Evolutionary conservation across 2,797 vertebrate species (phyloP).

Genomic region (Triplophysa bombifrons): DNA sequence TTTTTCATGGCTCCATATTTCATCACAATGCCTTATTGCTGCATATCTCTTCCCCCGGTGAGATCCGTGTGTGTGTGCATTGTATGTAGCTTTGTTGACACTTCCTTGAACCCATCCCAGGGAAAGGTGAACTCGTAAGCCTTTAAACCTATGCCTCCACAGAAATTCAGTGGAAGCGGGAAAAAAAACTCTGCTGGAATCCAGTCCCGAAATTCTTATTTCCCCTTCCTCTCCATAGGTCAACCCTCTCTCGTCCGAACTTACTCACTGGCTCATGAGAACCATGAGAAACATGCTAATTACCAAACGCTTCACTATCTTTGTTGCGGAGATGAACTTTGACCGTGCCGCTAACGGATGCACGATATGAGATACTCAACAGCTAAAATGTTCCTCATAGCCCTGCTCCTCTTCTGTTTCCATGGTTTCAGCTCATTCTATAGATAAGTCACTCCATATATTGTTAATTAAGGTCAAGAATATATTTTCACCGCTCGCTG

Average conservation of each 20-base stretch:
- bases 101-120: conserved; percentile 49
- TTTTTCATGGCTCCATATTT: neutral
- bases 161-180: conserved; percentile 4
- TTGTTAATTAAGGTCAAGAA: conserved; percentile 58
- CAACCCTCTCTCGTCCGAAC: conserved; percentile 17
- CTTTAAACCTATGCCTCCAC: conserved; percentile 48
- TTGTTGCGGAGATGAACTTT: conserved; percentile 42
- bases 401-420: conserved; percentile 60
- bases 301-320: conserved; percentile 43
- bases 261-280: conserved; percentile 27
- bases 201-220: conserved; percentile 37
- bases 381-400: conserved; percentile 57
- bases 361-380: conserved; percentile 53
- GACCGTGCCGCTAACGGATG: conserved; percentile 42
- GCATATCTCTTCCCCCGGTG: conserved; percentile 16
- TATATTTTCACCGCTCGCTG: conserved; percentile 45
- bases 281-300: conserved; percentile 42
- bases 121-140: conserved; percentile 50
- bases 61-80: conserved; percentile 2
- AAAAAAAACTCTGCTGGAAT: conserved; percentile 26
- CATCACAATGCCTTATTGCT: neutral
- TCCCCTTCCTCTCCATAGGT: conserved; percentile 21
- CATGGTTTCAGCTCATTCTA: conserved; percentile 66
- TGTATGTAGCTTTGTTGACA: conserved; percentile 41
- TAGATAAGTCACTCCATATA: conserved; percentile 57